These are phyloP conservation scores for Tokudaia muenninki DNA, from an alignment of 2,797 vertebrate genomes.

Conservation along the genomic window DNA sequence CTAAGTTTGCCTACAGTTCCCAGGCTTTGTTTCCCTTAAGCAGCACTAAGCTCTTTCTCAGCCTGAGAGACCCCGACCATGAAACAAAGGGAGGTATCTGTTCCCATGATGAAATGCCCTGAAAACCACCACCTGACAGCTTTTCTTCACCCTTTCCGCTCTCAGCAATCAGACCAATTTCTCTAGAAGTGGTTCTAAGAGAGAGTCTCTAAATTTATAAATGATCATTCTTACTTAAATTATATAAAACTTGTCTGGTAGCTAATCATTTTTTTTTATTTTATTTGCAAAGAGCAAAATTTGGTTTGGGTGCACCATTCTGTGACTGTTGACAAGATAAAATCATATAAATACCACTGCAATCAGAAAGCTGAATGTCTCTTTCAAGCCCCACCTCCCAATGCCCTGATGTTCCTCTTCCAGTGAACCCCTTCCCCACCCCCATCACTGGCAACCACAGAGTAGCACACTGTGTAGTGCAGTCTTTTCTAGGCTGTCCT, in stretches of 20 bases:
- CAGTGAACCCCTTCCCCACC: not conserved
- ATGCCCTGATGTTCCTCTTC: not conserved
- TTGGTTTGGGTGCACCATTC: not conserved
- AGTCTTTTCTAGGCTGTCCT: constrained; percentile 30
- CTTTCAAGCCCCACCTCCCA: not conserved
- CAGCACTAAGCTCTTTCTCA: constrained; percentile 58
- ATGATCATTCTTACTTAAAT: not conserved
- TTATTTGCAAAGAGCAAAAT: constrained; percentile 39
- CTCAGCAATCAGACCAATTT: not conserved
- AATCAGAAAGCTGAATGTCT: not conserved
- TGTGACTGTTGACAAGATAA: constrained; percentile 22
- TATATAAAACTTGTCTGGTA: not conserved
- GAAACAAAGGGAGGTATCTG: not conserved
- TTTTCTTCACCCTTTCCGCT: not conserved
- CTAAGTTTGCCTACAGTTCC: not conserved
- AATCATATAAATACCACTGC: not conserved
- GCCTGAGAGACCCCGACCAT: not conserved
- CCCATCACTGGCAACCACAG: not conserved
- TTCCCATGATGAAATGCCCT: not conserved
- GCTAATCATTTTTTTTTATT: not conserved
- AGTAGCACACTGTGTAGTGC: not conserved
- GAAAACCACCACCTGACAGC: constrained; percentile 1
- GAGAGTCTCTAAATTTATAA: constrained; percentile 13
- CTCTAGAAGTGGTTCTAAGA: not conserved
- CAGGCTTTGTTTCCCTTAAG: not conserved